Evolutionary conservation across 2,113 vertebrate genomes (phyloP), one percentile per base, ranked within the genome.

Genomic region (Phylloscopus trochilus): DNA sequence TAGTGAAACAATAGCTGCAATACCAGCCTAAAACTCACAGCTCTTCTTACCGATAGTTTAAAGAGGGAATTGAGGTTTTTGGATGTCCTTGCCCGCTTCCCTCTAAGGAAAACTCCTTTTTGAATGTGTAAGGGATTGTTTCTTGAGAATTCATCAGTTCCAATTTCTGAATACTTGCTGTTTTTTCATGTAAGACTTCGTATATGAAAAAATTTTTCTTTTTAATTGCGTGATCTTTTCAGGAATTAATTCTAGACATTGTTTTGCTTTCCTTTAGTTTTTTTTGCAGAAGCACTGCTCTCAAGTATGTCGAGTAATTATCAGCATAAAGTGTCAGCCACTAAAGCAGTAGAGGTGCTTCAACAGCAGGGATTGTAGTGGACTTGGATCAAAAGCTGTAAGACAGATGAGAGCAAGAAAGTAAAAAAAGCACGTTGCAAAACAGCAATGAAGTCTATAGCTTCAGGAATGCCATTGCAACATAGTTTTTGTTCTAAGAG

Each of bases 251-350:
- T 75, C 21, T 59, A 51, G 47, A 10, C 70, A 10, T 26, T 84
- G 27, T 67, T 93, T 81, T 75, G 37, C 7, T 51, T 72, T 81
- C 26, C 31, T 83, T 49, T 35, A 55, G 6, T 37, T 89, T 78
- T 93, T 76, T 28, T 73, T 83, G 20, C 47, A 60, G 81, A 75
- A 66, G n/a, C 10, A 20, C 28, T 78, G 41, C 62, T 95, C 59
- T 92, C 26, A 43, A 70, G 13, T 62, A 6, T 46, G 6, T 70
- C 74, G 11, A 22, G 10, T 68, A 74, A 91, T 53, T 67, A 80
- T 28, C 21, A 41, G 27, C 16, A 11, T 47, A 7, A 87, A 75
- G 28, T 46, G 13, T n/a, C 63, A 77, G 33, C 30, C 0, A 0
- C 39, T 68, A 19, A 74, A 53, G 35, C 52, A 60, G 15, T 31